These are phyloP conservation scores for Channa striata DNA, from an alignment of 2,797 vertebrate species.

Conservation along the genomic window DNA sequence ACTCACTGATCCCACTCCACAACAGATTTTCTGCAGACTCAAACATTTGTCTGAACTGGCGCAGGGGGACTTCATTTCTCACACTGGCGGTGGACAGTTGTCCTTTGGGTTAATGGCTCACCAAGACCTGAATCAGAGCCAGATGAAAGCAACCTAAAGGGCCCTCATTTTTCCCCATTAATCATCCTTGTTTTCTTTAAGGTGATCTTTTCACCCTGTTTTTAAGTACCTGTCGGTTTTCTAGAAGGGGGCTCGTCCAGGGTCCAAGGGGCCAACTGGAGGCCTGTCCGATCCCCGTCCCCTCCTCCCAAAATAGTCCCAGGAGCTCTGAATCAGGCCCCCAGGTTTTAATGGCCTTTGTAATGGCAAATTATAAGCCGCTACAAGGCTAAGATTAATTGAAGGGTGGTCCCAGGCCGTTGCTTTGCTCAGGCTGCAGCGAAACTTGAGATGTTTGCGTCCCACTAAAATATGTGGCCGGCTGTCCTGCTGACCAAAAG, in stretches of 20 bases:
- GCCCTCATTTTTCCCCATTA: conserved; percentile 84
- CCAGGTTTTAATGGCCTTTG: conserved; percentile 85
- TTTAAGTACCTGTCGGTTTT: conserved; percentile 87
- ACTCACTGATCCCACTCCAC: conserved; percentile 13
- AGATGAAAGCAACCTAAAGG: conserved; percentile 87
- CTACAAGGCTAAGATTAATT: conserved; percentile 92
- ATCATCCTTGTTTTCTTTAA: conserved; percentile 87
- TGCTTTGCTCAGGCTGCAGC: conserved; percentile 72
- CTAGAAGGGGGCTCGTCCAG: conserved; percentile 78
- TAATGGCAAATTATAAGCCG: conserved; percentile 90
- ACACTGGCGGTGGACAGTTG: conserved; percentile 81
- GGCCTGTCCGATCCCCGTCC: conserved; percentile 71
- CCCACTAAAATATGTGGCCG: conserved; percentile 82
- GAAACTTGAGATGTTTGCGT: conserved; percentile 86
- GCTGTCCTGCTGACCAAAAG: conserved; percentile 78
- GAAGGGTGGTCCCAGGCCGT: conserved; percentile 81
- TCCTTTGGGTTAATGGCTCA: conserved; percentile 86
- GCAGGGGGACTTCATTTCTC: conserved; percentile 85
- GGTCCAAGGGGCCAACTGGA: conserved; percentile 80
- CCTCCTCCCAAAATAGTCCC: conserved; percentile 73
- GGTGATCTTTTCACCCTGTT: conserved; percentile 86
- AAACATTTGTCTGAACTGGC: conserved; percentile 76
- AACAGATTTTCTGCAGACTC: conserved; percentile 58
- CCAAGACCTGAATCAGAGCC: conserved; percentile 84
- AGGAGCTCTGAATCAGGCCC: conserved; percentile 78